Evolutionary conservation across 2,888 invertebrate genomes (phyloP), one percentile per base, ranked within the genome.

Genomic region (Iphiclides podalirius): DNA sequence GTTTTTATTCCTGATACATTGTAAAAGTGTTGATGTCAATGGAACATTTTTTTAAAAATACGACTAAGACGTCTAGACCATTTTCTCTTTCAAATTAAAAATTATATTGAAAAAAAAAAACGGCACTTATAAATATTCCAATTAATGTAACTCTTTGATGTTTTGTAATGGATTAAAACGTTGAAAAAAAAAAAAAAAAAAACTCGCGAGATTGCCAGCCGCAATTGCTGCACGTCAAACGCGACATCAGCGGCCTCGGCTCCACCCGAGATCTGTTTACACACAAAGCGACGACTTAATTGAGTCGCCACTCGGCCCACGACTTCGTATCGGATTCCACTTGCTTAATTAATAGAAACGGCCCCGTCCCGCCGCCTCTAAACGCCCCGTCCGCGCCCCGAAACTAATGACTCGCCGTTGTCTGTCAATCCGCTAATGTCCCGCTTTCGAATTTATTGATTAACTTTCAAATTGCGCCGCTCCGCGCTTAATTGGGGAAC

Each of bases 311-410:
- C 55, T 36, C 42, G 31, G 39, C 36, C 49, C 36, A 38, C 36
- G 53, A 55, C 58, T 62, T 59, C 54, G 60, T 63, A 64, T 66
- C 60, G 50, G 53, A 59, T 66, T 67, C 55, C 63, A 45, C 34
- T 42, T 37, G 53, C 47, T 54, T 62, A 64, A 65, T 67, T 61
- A 66, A 60, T 60, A 57, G 57, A 61, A 34, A 34, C 20, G 13
- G 43, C 17, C 48, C 20, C 28, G 38, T 9, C 26, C 44, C 36
- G 36, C 35, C 6, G 26, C 26, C 44, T 14, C 36, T 26, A 36
- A 37, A 26, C 36, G 36, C 41, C 36, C n/a, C n/a, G n/a, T n/a
- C n/a, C n/a, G 31, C 39, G 43, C 20, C 37, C 42, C 12, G 37
- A 34, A 46, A 44, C 37, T 52, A 52, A 54, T 47, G 54, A 54